A percentile compares a stretch with the other conserved stretches of the same genome.
Evolutionary conservation across 1,140 invertebrate species (phyloP).

Genomic region (Acromyrmex echinatior): DNA sequence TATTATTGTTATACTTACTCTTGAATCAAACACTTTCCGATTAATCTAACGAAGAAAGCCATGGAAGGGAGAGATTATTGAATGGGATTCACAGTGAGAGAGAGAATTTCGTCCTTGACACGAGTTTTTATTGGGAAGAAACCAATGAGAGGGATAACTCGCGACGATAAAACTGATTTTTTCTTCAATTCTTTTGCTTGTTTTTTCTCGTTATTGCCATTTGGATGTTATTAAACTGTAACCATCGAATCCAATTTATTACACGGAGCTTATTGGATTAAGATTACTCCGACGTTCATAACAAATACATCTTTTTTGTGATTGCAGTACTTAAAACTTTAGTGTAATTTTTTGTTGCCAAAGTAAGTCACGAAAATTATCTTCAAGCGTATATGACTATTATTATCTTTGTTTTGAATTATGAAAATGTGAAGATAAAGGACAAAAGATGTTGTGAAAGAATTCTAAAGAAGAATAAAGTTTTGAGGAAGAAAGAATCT

Average conservation of each 20-base stretch:
- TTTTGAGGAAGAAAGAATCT: background rate
- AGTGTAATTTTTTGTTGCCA: background rate
- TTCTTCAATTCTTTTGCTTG: background rate
- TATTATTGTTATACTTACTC: background rate
- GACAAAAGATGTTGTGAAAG: background rate
- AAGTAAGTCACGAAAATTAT: constrained; percentile 10
- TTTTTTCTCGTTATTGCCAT: constrained; percentile 37
- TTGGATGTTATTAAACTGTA: constrained; percentile 61
- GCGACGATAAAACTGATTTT: constrained; percentile 42
- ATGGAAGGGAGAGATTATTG: background rate
- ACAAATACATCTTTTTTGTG: background rate
- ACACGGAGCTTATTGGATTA: constrained; percentile 9
- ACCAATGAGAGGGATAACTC: background rate
- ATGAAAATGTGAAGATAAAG: background rate
- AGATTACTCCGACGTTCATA: constrained; percentile 3
- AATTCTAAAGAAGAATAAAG: background rate
- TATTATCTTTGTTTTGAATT: background rate
- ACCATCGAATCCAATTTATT: constrained; percentile 53
- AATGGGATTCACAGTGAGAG: background rate
- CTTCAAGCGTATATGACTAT: background rate
- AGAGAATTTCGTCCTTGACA: background rate
- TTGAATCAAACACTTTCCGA: background rate
- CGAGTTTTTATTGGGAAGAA: background rate
- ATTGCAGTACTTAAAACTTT: background rate
- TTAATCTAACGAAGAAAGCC: background rate